These are phyloP conservation scores for Galaxias olidus DNA, from an alignment of 2,797 vertebrate genomes.

Conservation along the genomic window DNA sequence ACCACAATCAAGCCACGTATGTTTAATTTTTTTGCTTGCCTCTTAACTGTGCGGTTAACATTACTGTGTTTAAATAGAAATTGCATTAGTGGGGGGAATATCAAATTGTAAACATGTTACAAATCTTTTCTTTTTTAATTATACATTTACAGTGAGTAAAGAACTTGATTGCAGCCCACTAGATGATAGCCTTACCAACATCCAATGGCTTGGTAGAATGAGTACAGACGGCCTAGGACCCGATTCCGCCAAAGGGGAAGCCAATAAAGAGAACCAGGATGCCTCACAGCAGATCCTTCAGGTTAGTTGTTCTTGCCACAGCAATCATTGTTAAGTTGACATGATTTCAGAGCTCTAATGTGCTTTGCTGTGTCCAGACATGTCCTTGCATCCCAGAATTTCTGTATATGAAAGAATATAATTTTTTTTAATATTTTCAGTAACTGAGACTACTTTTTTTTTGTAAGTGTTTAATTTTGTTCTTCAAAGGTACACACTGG, in stretches of 20 bases:
- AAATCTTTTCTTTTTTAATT: not conserved
- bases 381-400: too few species aligned
- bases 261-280: constrained; percentile 77
- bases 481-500: constrained; percentile 28
- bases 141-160: constrained; percentile 57
- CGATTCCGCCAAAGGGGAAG: constrained; percentile 58
- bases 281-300: constrained; percentile 31
- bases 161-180: constrained; percentile 67
- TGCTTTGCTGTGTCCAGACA: not conserved
- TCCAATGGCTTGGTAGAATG: constrained; percentile 91
- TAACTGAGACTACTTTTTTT: not conserved
- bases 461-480: not conserved
- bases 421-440: too few species aligned
- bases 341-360: not conserved
- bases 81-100: not conserved
- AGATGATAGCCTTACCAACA: constrained; percentile 89
- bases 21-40: not conserved
- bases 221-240: constrained; percentile 70
- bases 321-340: too few species aligned
- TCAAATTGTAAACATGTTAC: not conserved
- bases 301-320: constrained; percentile 45
- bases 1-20: constrained; percentile 58
- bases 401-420: too few species aligned
- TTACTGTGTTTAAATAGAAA: too few species aligned
- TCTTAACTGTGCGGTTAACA: not conserved